Conservation (phyloP, 2,888 invertebrate species). For the Apamea anceps region DNA sequence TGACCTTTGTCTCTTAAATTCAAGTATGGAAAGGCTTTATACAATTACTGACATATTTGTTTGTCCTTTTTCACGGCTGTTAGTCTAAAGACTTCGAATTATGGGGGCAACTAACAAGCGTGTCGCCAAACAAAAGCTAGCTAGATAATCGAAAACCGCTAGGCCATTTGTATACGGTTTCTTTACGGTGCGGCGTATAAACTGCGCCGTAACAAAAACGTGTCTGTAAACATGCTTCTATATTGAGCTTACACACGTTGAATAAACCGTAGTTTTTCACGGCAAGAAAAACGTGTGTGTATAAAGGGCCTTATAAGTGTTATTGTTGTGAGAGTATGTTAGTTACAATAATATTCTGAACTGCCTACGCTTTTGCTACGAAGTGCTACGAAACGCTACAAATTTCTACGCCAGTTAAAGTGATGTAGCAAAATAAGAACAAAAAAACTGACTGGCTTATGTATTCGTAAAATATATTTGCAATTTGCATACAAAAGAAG, state of each 20-base stretch:
- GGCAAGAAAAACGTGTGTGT: not conserved
- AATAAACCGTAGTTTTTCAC: not conserved
- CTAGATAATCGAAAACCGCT: too few species aligned
- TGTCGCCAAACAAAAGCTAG: not conserved
- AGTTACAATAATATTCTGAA: not conserved
- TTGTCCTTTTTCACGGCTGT: not conserved
- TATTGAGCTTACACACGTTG: not conserved
- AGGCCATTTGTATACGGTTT: too few species aligned
- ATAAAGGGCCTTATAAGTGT: not conserved
- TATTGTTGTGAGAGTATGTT: too few species aligned
- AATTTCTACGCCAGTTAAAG: constrained; percentile 15
- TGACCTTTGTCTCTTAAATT: not conserved
- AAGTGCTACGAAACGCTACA: constrained; percentile 15
- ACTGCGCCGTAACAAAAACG: not conserved
- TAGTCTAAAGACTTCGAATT: not conserved
- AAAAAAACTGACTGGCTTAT: not conserved
- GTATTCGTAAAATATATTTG: constrained; percentile 26
- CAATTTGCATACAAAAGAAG: constrained; percentile 25
- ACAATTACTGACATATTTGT: not conserved
- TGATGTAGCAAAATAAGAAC: constrained; percentile 1
- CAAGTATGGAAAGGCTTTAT: not conserved
- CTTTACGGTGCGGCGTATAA: too few species aligned
- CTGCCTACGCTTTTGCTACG: constrained; percentile 24
- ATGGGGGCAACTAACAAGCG: too few species aligned
- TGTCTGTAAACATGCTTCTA: not conserved